Conservation (phyloP, 1,140 invertebrate species). For the Zaprionus taronus region DNA sequence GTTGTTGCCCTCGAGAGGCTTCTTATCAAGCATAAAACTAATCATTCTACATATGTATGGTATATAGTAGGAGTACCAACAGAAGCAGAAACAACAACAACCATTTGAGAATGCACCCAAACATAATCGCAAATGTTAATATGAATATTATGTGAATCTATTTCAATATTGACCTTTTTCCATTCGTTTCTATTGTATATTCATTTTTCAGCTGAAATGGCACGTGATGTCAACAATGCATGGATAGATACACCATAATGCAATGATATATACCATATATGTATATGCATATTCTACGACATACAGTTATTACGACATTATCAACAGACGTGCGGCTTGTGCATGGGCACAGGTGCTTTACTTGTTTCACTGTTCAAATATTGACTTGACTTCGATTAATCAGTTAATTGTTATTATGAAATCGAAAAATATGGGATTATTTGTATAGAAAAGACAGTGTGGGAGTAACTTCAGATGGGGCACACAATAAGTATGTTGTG, state of each 20-base stretch:
- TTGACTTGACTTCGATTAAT: neutral
- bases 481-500: neutral
- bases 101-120: neutral
- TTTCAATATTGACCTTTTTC: slow-evolving; percentile 2
- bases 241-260: neutral
- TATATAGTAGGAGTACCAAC: neutral
- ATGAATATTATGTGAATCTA: neutral
- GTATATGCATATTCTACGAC: slow-evolving; percentile 9
- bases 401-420: neutral
- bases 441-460: neutral
- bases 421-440: neutral
- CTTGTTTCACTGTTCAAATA: neutral
- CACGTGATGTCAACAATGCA: slow-evolving; percentile 15
- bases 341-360: slow-evolving; percentile 3
- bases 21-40: slow-evolving; percentile 40
- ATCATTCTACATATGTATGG: neutral
- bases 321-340: slow-evolving; percentile 15
- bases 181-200: neutral
- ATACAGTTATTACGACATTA: slow-evolving; percentile 1
- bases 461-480: neutral
- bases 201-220: slow-evolving; percentile 6
- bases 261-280: neutral
- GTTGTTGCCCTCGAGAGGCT: slow-evolving; percentile 25
- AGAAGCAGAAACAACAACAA: neutral
- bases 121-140: neutral